A percentile compares a stretch with the other conserved stretches of the same genome.
Evolutionary conservation across 2,113 vertebrate genomes (phyloP).

Genomic region (Pangasianodon gigas): DNA sequence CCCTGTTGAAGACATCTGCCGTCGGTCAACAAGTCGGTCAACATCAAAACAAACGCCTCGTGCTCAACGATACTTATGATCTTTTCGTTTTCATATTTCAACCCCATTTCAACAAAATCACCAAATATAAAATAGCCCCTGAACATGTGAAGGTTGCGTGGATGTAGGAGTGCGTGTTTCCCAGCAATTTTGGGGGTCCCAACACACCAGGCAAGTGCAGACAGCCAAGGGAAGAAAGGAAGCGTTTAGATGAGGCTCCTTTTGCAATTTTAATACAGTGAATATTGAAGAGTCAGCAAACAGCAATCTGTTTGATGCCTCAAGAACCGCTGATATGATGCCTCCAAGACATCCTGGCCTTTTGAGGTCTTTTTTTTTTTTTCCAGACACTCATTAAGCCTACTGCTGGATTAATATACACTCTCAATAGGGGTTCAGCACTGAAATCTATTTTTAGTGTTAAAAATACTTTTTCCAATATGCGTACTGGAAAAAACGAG

Average conservation of each 20-base stretch:
- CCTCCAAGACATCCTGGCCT: not conserved
- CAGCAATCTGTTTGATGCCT: constrained; percentile 19
- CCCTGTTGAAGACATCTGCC: not conserved
- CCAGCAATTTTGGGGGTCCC: not conserved
- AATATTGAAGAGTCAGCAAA: constrained; percentile 13
- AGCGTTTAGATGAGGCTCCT: constrained; percentile 21
- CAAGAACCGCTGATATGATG: constrained; percentile 22
- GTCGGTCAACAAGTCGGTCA: not conserved
- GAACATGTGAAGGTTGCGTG: not conserved
- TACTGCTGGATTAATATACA: not conserved
- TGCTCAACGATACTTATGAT: not conserved
- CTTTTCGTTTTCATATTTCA: not conserved
- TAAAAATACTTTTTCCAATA: not conserved
- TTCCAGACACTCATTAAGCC: not conserved
- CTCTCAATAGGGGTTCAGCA: not conserved
- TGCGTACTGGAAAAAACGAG: not conserved
- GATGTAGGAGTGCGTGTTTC: not conserved
- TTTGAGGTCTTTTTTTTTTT: not conserved
- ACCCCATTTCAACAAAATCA: not conserved
- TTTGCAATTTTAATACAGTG: constrained; percentile 35
- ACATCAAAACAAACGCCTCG: not conserved
- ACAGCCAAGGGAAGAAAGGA: not conserved
- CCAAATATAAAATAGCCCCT: not conserved
- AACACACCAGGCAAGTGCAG: constrained; percentile 11
- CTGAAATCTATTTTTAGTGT: constrained; percentile 2